Conservation (phyloP, 2,888 invertebrate species). For the Byasa hedistus region DNA sequence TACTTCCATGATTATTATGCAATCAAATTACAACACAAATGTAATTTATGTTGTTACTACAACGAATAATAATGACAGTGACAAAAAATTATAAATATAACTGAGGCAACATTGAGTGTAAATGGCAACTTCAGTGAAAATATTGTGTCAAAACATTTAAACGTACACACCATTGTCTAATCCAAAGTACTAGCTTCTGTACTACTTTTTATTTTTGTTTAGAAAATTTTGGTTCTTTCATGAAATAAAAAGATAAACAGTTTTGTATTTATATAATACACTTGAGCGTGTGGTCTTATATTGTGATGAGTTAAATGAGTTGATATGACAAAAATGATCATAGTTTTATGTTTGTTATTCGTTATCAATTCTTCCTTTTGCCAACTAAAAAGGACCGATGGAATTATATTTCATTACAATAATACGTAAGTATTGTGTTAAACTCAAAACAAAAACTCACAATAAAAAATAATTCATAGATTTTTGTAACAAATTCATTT, state of each 20-base stretch:
- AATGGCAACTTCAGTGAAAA: too few relatives aligned
- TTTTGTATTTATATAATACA: not conserved
- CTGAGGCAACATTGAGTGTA: too few relatives aligned
- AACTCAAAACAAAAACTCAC: too few relatives aligned
- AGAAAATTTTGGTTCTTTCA: not conserved
- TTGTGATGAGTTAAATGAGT: not conserved
- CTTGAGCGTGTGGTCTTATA: not conserved
- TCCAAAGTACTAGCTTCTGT: not conserved
- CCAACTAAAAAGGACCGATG: constrained; percentile 45
- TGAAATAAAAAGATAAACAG: not conserved
- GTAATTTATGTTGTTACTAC: too few relatives aligned
- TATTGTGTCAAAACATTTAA: constrained; percentile 20
- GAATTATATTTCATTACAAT: constrained; percentile 68
- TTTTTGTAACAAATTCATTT: not conserved
- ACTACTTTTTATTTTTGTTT: constrained; percentile 4
- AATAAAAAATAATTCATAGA: constrained; percentile 1
- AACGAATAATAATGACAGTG: too few relatives aligned
- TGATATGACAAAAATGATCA: constrained; percentile 19
- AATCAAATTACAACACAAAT: too few relatives aligned
- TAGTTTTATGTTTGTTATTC: constrained; percentile 43
- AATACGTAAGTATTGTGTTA: constrained; percentile 62
- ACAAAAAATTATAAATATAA: too few relatives aligned
- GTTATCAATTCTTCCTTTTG: constrained; percentile 41
- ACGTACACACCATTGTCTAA: constrained; percentile 14
- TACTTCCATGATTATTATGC: too few relatives aligned